Evolutionary conservation across 1,140 invertebrate species (phyloP), one percentile per base, ranked within the genome.

Genomic region (Plectus sambesii): DNA sequence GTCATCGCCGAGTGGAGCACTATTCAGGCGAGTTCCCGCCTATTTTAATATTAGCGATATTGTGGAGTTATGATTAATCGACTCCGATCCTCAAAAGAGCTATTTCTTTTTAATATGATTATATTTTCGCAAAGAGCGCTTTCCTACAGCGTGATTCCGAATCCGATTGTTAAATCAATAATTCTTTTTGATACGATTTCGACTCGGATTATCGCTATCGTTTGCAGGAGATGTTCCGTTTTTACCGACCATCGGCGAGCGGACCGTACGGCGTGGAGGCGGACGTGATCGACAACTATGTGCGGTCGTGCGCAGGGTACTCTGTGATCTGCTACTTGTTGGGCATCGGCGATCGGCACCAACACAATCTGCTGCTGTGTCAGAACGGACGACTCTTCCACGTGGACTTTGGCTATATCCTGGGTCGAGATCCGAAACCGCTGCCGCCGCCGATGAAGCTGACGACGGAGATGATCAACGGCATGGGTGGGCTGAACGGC

Each of bases 351-450:
- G 94, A 99, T 73, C 78, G 94, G 22, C 93, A 99, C 77, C 77
- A 97, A 44, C 93, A 99, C 71, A 99, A 99, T 75, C 72, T 99
- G 20, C 74, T 99, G 12, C 53, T 67, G 3, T 65, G 64, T 38
- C 60, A 69, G 35, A 67, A 64, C 72, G 76, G 92, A 0, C 86
- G 87, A 65, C 73, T 98, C 20, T 97, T 99, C 70, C 94, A 99
- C 70, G 93, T 99, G 55, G 94, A 99, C 75, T 99, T 99, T 74
- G 93, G 93, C 2, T 99, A 92, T 66, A 98, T 99, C 65, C 75
- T 98, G 25, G 93, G 93, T 4, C 77, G 92, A 45, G 94, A 99
- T 74, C 93, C 94, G 1, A 99, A 99, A 71, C 89, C 88, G 3
- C 77, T 97, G 64, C 92, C 92, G 2, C 88, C 92, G 5, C 88